Evolutionary conservation across 2,113 vertebrate species (phyloP).

Genomic region (Notiomystis cincta): DNA sequence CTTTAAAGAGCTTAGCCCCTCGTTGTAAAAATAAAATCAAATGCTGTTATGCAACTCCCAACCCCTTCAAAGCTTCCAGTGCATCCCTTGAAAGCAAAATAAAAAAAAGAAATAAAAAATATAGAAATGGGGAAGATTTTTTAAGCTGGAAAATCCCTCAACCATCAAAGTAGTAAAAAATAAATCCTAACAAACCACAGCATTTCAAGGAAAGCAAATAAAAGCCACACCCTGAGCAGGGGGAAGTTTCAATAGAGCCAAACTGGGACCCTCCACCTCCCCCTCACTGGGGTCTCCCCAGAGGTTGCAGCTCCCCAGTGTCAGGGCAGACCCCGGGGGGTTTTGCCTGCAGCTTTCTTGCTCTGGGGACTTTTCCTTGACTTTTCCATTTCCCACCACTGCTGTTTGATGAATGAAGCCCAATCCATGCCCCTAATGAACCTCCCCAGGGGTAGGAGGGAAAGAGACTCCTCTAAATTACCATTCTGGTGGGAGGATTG

Average conservation of each 20-base stretch:
- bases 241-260: rapidly evolving
- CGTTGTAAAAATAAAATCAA: background rate
- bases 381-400: background rate
- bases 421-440: background rate
- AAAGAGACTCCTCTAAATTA: background rate
- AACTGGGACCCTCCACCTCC: background rate
- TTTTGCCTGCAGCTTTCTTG: background rate
- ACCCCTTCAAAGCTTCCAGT: background rate
- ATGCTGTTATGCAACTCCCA: background rate
- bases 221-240: background rate
- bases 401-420: background rate
- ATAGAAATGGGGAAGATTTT: background rate
- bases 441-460: background rate
- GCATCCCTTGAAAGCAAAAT: background rate
- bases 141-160: background rate
- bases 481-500: background rate
- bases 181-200: background rate
- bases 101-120: background rate
- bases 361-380: background rate
- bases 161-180: background rate
- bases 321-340: rapidly evolving
- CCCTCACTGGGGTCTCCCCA: rapidly evolving
- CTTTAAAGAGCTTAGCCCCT: background rate
- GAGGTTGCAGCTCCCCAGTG: rapidly evolving
- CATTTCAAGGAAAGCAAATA: background rate